Evolutionary conservation across 2,113 vertebrate species (phyloP).

Genomic region (Apistogramma diplotaenia): DNA sequence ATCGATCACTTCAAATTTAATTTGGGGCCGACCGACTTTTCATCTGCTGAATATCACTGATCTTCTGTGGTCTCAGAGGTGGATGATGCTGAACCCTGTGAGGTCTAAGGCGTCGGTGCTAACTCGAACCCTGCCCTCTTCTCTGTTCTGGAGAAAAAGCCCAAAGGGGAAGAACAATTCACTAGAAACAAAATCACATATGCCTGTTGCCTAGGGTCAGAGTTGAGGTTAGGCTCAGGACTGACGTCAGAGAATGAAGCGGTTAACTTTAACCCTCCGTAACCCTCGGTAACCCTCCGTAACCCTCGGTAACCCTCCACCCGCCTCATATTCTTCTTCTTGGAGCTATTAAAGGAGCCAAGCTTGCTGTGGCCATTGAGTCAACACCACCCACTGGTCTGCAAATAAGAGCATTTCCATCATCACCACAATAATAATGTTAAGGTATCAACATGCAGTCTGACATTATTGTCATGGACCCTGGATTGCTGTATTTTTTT

Average conservation of each 20-base stretch:
- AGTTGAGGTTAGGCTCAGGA: not conserved
- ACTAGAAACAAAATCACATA: not conserved
- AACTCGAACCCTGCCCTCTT: not conserved
- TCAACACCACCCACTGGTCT: too few species aligned
- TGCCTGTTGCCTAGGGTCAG: not conserved
- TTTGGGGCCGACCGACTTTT: fast-evolving
- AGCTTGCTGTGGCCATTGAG: too few species aligned
- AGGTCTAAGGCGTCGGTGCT: not conserved
- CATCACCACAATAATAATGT: too few species aligned
- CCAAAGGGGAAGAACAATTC: not conserved
- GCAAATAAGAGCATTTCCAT: too few species aligned
- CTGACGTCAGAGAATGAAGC: not conserved
- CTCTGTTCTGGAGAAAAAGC: not conserved
- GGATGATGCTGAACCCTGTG: not conserved
- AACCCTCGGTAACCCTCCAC: too few species aligned
- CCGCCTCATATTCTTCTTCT: too few species aligned
- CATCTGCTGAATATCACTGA: not conserved
- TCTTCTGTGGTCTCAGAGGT: not conserved
- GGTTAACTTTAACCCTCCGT: too few species aligned
- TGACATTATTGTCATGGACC: too few species aligned
- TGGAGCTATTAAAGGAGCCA: too few species aligned
- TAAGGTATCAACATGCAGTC: too few species aligned
- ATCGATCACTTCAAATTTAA: not conserved
- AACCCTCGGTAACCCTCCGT: too few species aligned
- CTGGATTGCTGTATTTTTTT: too few species aligned